phyloP scores from a whole-genome alignment of 1,140 invertebrate species.

The Condylostylus longicornis region DNA sequence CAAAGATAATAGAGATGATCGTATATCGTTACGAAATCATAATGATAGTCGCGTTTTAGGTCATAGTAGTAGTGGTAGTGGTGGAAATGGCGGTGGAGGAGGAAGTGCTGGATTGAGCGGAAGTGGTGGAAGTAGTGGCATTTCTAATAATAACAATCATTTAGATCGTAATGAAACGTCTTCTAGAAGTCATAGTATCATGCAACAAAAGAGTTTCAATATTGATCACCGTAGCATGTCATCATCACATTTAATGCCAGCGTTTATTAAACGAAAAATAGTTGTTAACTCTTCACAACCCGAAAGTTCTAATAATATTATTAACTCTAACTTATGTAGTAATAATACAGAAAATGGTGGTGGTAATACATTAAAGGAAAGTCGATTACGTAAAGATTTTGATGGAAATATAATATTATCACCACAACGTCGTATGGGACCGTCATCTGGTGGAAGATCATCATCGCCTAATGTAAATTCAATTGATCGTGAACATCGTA shows the following conservation, averaged over 20 bases:
- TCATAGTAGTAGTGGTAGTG: too few relatives aligned
- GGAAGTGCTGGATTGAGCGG: too few relatives aligned
- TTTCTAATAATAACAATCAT: too few relatives aligned
- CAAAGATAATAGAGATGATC: too few relatives aligned
- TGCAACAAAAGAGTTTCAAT: slow-evolving; percentile 5
- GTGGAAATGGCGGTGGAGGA: too few relatives aligned
- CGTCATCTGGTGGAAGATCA: not conserved
- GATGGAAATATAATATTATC: not conserved
- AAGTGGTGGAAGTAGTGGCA: too few relatives aligned
- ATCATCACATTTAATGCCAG: slow-evolving; percentile 30
- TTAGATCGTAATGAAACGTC: too few relatives aligned
- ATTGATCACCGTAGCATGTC: slow-evolving; percentile 29
- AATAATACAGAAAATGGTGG: not conserved
- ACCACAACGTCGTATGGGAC: not conserved
- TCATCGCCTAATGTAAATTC: slow-evolving; percentile 1
- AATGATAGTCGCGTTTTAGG: too few relatives aligned
- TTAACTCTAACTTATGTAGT: not conserved
- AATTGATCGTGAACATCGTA: slow-evolving; percentile 5
- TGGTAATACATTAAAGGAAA: slow-evolving; percentile 1
- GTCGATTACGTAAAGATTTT: not conserved
- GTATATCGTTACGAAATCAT: too few relatives aligned
- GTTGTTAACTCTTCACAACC: slow-evolving; percentile 3
- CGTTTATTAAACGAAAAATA: slow-evolving; percentile 24
- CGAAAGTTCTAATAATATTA: slow-evolving; percentile 7
- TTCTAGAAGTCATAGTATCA: too few relatives aligned